These are phyloP conservation scores for Drosophila bifasciata DNA, from an alignment of 1,140 invertebrate species.

Conservation along the genomic window DNA sequence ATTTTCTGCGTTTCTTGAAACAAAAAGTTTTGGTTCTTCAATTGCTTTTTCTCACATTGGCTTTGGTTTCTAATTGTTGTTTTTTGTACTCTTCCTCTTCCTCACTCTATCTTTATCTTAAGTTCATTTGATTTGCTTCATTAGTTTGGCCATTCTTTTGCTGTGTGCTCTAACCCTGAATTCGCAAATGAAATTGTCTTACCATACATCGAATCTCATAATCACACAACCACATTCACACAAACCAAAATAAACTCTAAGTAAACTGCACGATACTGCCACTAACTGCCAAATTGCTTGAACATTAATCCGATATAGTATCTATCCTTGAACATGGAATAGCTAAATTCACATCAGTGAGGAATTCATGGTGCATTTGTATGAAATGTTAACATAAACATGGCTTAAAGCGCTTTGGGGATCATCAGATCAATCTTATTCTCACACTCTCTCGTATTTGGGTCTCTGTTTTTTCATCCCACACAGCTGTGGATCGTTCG, in stretches of 20 bases:
- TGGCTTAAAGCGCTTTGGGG: no score
- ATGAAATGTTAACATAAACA: no score
- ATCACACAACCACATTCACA: slow-evolving; percentile 17
- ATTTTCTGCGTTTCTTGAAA: slow-evolving; percentile 29
- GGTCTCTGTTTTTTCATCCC: no score
- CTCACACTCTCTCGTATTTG: no score
- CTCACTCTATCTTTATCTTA: background rate
- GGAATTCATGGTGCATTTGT: no score
- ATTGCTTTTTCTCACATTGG: slow-evolving; percentile 25
- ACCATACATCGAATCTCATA: slow-evolving; percentile 10
- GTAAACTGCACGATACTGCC: slow-evolving; percentile 29
- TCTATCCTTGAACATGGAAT: no score
- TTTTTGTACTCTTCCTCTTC: background rate
- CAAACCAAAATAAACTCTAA: slow-evolving; percentile 2
- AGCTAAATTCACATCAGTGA: no score
- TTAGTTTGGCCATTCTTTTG: background rate
- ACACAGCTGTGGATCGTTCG: background rate
- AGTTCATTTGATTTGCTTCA: slow-evolving; percentile 6
- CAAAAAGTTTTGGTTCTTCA: slow-evolving; percentile 10
- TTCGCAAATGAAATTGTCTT: slow-evolving; percentile 33
- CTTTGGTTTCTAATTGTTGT: slow-evolving; percentile 28
- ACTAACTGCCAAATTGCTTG: slow-evolving; percentile 43
- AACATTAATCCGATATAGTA: slow-evolving; percentile 8
- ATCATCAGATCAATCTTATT: no score
- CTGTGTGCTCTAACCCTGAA: slow-evolving; percentile 12